Evolutionary conservation across 2,888 invertebrate genomes (phyloP).

Genomic region (Drosophila emarginata): DNA sequence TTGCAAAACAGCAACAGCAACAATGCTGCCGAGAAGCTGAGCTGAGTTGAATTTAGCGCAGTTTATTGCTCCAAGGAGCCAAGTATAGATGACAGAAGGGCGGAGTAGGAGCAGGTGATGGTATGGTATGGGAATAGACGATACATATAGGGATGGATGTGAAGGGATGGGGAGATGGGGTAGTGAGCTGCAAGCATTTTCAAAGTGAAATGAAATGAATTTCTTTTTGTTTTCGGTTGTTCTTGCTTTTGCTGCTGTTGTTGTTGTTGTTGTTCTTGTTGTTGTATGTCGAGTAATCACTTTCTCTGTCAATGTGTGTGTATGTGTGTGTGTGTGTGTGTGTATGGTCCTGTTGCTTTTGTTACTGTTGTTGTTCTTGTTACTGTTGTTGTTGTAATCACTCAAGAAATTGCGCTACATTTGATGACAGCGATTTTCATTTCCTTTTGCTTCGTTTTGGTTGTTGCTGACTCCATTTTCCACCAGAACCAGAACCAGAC

Average conservation of each 20-base stretch:
- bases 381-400: slow-evolving; percentile 68
- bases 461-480: slow-evolving; percentile 20
- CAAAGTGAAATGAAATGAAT: slow-evolving; percentile 70
- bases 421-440: slow-evolving; percentile 78
- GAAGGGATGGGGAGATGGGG: not conserved
- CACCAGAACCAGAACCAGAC: slow-evolving; percentile 33
- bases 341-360: slow-evolving; percentile 9
- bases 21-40: slow-evolving; percentile 26
- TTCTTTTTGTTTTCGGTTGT: slow-evolving; percentile 60
- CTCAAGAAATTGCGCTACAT: slow-evolving; percentile 77
- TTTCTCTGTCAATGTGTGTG: slow-evolving; percentile 46
- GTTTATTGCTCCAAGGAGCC: slow-evolving; percentile 76
- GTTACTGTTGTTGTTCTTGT: slow-evolving; percentile 37
- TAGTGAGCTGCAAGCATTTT: slow-evolving; percentile 45
- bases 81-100: slow-evolving; percentile 6
- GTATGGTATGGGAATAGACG: not conserved
- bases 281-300: slow-evolving; percentile 59
- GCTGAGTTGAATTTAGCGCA: slow-evolving; percentile 74
- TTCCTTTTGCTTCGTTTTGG: slow-evolving; percentile 60
- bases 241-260: not conserved
- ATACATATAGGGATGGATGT: not conserved
- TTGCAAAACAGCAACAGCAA: slow-evolving; percentile 69
- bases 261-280: slow-evolving; percentile 11
- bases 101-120: not conserved
- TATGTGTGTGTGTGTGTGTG: slow-evolving; percentile 14